Percentiles rank a stretch among this genome's conserved stretches.
phyloP scores from a whole-genome alignment of 2,888 invertebrate species.

The Drosophila dives region DNA sequence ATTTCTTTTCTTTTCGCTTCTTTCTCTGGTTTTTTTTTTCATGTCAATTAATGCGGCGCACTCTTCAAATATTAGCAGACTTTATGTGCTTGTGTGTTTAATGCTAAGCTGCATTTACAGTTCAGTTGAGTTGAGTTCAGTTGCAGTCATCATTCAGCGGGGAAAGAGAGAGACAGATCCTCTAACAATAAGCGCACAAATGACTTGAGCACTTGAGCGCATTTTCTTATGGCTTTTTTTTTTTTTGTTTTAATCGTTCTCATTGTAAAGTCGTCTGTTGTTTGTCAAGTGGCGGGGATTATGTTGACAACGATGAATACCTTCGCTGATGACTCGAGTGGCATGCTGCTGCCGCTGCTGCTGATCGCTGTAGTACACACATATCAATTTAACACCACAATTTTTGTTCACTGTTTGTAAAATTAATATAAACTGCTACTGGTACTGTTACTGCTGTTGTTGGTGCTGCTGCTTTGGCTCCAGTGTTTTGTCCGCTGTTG shows the following conservation, averaged over 20 bases:
- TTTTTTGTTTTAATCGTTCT: constrained; percentile 65
- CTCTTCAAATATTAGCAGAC: constrained; percentile 80
- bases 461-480: constrained; percentile 21
- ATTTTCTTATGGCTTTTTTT: constrained; percentile 2
- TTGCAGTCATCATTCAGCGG: constrained; percentile 24
- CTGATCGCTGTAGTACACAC: constrained; percentile 26
- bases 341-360: constrained; percentile 8
- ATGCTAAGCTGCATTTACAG: constrained; percentile 51
- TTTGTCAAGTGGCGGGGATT: constrained; percentile 67
- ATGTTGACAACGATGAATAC: constrained; percentile 73
- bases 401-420: constrained; percentile 10
- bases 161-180: constrained; percentile 30
- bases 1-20: constrained; percentile 11
- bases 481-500: constrained; percentile 18
- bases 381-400: constrained; percentile 49
- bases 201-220: constrained; percentile 73
- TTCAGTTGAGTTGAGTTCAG: constrained; percentile 6
- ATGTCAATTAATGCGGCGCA: constrained; percentile 79
- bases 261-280: constrained; percentile 55
- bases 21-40: constrained; percentile 33
- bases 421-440: constrained; percentile 13
- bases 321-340: constrained; percentile 71
- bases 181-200: constrained; percentile 72
- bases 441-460: constrained; percentile 14
- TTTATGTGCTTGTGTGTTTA: constrained; percentile 43